Percentiles rank a stretch among this genome's conserved stretches.
phyloP scores from a whole-genome alignment of 1,140 invertebrate genomes.

The Ericerus pela region DNA sequence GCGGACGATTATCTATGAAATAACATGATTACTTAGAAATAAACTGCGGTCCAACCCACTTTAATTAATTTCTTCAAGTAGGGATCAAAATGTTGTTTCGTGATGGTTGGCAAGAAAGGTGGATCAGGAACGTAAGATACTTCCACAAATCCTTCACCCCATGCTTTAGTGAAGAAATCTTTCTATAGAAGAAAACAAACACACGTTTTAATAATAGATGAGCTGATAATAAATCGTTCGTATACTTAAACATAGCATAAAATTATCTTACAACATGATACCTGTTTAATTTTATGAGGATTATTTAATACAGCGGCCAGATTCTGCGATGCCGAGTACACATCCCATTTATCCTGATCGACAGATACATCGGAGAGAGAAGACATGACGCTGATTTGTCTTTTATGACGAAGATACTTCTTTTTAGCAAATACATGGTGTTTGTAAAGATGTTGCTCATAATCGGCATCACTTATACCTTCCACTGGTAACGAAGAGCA shows the following conservation, averaged over 20 bases:
- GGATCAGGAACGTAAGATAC: constrained; percentile 56
- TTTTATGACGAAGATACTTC: neutral
- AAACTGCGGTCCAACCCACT: constrained; percentile 6
- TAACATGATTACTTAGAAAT: neutral
- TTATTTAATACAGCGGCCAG: constrained; percentile 92
- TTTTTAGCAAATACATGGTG: constrained; percentile 40
- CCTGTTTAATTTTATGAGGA: constrained; percentile 75
- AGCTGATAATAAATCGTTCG: neutral
- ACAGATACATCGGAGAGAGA: neutral
- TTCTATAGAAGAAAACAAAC: constrained; percentile 29
- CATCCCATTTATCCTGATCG: constrained; percentile 48
- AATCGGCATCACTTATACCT: constrained; percentile 75
- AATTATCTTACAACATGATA: constrained; percentile 26
- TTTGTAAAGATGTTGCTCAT: constrained; percentile 68
- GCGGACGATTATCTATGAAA: neutral
- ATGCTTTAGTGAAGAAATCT: constrained; percentile 93
- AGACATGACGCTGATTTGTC: constrained; percentile 1
- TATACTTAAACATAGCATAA: too few relatives aligned
- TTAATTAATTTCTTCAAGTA: constrained; percentile 68
- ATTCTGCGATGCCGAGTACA: constrained; percentile 78
- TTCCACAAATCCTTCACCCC: constrained; percentile 90
- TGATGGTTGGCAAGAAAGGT: constrained; percentile 69
- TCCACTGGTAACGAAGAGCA: constrained; percentile 73
- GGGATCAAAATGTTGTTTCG: constrained; percentile 65
- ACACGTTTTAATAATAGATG: neutral